Evolutionary conservation across 1,140 invertebrate genomes (phyloP).

Genomic region (Drosophila subpulchrella): DNA sequence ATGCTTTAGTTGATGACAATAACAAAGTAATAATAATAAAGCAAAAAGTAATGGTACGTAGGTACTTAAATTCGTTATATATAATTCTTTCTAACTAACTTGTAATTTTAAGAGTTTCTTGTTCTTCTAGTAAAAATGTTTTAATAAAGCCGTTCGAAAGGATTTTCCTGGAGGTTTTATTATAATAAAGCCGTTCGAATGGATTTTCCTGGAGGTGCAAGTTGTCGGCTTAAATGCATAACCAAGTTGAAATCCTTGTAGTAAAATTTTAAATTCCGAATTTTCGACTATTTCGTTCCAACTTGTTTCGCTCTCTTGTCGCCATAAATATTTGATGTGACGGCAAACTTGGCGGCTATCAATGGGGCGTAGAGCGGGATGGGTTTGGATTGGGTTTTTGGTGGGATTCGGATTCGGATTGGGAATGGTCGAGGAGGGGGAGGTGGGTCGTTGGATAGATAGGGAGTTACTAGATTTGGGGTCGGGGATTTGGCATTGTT

Average conservation of each 20-base stretch:
- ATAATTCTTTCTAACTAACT: too few species aligned
- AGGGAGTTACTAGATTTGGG: slow-evolving; percentile 13
- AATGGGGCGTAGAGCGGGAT: slow-evolving; percentile 35
- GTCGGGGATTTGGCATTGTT: slow-evolving; percentile 65
- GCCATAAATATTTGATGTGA: slow-evolving; percentile 79
- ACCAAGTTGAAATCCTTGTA: slow-evolving; percentile 15
- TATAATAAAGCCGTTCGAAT: neutral
- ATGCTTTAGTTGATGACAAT: too few species aligned
- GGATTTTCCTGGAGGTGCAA: neutral
- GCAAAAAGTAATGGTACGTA: too few species aligned
- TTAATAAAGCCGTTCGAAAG: neutral
- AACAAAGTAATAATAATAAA: too few species aligned
- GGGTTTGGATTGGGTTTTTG: slow-evolving; percentile 19
- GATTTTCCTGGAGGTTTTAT: neutral
- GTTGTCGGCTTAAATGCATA: slow-evolving; percentile 22
- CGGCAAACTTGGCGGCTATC: slow-evolving; percentile 70
- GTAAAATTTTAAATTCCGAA: slow-evolving; percentile 43
- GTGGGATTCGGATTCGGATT: slow-evolving; percentile 13
- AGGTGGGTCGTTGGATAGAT: neutral
- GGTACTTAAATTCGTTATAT: too few species aligned
- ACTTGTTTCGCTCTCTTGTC: slow-evolving; percentile 45
- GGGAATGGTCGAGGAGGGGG: neutral
- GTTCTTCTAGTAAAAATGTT: neutral
- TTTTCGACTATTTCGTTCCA: slow-evolving; percentile 36
- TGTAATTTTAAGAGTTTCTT: neutral